phyloP scores from a whole-genome alignment of 2,797 vertebrate species.

The Tadarida brasiliensis region DNA sequence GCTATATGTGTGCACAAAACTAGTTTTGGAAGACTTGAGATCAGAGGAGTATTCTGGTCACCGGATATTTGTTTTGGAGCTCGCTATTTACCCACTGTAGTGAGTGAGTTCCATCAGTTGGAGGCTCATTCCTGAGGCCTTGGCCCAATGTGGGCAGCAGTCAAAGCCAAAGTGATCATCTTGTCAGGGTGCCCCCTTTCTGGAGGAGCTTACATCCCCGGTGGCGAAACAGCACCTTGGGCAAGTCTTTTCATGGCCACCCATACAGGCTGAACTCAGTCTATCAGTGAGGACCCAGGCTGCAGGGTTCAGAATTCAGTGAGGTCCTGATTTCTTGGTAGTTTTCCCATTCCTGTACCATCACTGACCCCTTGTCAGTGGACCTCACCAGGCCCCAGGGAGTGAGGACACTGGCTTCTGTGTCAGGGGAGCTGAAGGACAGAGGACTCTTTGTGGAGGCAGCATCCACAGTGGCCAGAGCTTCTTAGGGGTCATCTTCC shows the following conservation, averaged over 20 bases:
- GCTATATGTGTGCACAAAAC: neutral
- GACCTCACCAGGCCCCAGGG: neutral
- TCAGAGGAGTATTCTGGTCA: neutral
- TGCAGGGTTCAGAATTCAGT: neutral
- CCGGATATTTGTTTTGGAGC: neutral
- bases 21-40: neutral
- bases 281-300: neutral
- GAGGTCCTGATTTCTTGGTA: neutral
- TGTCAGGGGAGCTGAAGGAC: neutral
- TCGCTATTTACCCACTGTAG: neutral
- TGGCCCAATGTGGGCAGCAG: too few relatives aligned
- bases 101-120: neutral
- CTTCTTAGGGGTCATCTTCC: neutral
- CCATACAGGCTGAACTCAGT: neutral
- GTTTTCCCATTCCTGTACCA: neutral
- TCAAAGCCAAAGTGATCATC: neutral
- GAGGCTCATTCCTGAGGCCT: neutral
- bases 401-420: conserved; percentile 64
- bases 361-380: neutral
- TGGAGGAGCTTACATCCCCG: neutral
- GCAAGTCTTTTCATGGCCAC: neutral
- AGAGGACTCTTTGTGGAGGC: conserved; percentile 61
- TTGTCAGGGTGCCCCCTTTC: neutral
- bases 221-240: neutral
- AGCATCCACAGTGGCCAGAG: neutral